These are phyloP conservation scores for Pionites leucogaster DNA, from an alignment of 2,113 vertebrate species.

Conservation along the genomic window DNA sequence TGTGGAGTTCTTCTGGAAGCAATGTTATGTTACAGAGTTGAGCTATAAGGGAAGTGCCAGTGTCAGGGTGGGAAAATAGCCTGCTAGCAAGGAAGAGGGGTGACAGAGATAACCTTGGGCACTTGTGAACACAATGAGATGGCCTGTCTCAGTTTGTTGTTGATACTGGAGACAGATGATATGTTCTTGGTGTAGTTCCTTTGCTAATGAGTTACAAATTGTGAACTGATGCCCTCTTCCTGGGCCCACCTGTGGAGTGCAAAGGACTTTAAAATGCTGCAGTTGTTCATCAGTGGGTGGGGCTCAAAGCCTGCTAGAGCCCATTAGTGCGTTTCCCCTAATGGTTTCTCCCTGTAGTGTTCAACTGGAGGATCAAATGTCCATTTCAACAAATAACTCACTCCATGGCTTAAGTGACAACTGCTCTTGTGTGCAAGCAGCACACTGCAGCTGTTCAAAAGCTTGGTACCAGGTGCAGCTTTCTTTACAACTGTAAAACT, in stretches of 20 bases:
- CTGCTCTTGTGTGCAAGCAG: not conserved
- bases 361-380: not conserved
- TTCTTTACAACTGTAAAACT: not conserved
- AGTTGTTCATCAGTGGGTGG: not conserved
- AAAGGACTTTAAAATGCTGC: not conserved
- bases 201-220: not conserved
- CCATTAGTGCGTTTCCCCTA: not conserved
- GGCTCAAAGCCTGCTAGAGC: not conserved
- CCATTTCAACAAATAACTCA: slow-evolving; percentile 1
- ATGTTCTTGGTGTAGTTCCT: not conserved
- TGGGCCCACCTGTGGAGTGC: not conserved
- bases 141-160: not conserved
- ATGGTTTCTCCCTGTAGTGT: not conserved
- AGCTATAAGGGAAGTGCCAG: not conserved
- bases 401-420: not conserved
- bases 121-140: not conserved
- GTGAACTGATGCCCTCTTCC: not conserved
- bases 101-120: not conserved
- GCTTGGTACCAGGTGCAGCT: slow-evolving; percentile 6
- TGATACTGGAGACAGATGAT: not conserved
- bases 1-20: not conserved
- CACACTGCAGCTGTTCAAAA: slow-evolving; percentile 18
- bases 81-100: not conserved
- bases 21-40: not conserved
- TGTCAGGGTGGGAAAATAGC: not conserved